Base-by-base conservation (phyloP, 2,797 vertebrate species). In the Otolemur crassicaudatus region DNA sequence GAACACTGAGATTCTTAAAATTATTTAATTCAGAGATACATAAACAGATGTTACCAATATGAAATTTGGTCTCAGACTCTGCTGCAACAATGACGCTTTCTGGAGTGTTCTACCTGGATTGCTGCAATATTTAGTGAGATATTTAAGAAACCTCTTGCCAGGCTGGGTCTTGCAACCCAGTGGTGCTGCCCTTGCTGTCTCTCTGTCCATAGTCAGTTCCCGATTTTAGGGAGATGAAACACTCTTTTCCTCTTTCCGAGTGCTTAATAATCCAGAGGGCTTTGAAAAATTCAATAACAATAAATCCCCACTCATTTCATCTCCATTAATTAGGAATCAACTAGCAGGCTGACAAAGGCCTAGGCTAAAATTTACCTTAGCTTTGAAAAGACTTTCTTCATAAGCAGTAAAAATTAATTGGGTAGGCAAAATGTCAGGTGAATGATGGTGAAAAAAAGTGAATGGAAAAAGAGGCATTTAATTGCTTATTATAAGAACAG, bases 331-430 rank as follows among this genome's bases (percentile, higher is more conserved):
- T 96, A 96, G 87, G 56, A 91, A 83, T 75, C 49, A 77, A 58
- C 37, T 34, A 90, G 17, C 25, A 79, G 80, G 43, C 77, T 96
- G 94, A 95, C 61, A 84, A 93, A 27, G 2, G 56, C 67, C 40
- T 73, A 75, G 76, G 43, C 20, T 97, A 56, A 97, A 94, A 94
- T 93, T 96, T 84, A 96, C 89, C 80, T 96, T 91, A 84, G 70
- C 80, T 87, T 87, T 96, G 80, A 76, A 96, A 95, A 93, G 29
- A 5, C 49, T 96, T 97, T 95, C 76, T 93, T 93, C 19, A 58
- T 75, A 70, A 29, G 84, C 84, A 87, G 60, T 95, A 84, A 96
- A 97, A 97, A 90, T 93, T 96, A 97, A 97, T 63, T 94, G 43
- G 46, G 43, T 91, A 91, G 96, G 93, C 40, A 96, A 75, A 95